Conservation (phyloP, 2,113 vertebrate species). For the Axis porcinus region DNA sequence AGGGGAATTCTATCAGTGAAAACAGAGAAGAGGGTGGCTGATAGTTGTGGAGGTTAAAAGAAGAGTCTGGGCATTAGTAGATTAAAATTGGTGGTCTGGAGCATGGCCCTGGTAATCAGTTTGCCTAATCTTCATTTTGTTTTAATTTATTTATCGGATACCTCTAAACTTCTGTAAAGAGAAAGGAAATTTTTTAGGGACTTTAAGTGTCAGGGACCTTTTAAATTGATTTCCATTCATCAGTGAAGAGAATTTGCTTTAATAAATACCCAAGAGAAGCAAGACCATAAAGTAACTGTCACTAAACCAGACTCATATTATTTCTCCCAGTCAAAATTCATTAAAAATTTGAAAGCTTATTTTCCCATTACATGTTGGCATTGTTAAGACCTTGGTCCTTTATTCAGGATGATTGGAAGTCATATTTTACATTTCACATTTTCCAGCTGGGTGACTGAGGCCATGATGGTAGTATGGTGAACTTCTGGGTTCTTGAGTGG, state of each 20-base stretch:
- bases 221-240: neutral
- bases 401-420: neutral
- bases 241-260: conserved; percentile 10
- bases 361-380: neutral
- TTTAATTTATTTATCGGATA: neutral
- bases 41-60: neutral
- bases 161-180: neutral
- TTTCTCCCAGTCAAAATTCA: neutral
- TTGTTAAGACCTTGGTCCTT: neutral
- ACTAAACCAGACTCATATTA: neutral
- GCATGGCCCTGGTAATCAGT: neutral
- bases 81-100: conserved; percentile 1
- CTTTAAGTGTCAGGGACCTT: neutral
- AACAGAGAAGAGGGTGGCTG: neutral
- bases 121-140: neutral
- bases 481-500: neutral
- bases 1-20: neutral
- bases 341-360: neutral
- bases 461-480: neutral
- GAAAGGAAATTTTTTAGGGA: neutral
- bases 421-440: neutral
- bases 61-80: neutral
- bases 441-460: neutral
- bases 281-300: neutral
- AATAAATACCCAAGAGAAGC: conserved; percentile 15